Base-by-base conservation (phyloP, 2,888 invertebrate species). In the Eristalis pertinax region DNA sequence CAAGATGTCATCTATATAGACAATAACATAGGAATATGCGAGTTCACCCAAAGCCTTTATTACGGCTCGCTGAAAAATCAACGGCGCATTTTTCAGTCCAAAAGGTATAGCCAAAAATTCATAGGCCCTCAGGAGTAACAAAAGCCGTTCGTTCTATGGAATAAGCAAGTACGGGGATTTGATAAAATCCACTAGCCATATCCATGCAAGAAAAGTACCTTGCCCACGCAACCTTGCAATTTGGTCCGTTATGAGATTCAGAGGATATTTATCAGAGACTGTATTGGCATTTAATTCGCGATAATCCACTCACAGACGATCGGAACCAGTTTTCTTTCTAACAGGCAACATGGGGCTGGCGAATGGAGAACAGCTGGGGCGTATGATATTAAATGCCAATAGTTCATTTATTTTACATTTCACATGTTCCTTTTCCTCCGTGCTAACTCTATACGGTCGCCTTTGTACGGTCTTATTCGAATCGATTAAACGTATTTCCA, bases 1-100 rank as follows among this genome's bases (percentile, higher is more conserved):
- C 56, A 82, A 35, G 10, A 88, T 79, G 41, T 80, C 85, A 73
- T 85, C 88, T 69, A 88, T 77, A 74, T 88, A 85, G 29, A n/a
- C n/a, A n/a, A n/a, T n/a, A n/a, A 83, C 82, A 41, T 60, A 78
- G 0, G 78, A 64, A 58, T 80, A 41, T 11, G 62, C 76, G n/a
- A 86, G 60, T 13, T 83, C 76, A 32, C 83, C 83, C 5, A 88
- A 58, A 11, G 79, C 80, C 7, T 26, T 64, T 8, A 58, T 78
- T 22, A 68, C 29, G 10, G 43, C 63, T 1, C 69, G 43, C 32
- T 68, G 73, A 19, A 75, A 86, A 56, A 75, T 26, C 4, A 83
- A 70, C 8, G 70, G 65, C 10, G 79, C 79, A 68, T 87, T 82
- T 70, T 65, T 81, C 11, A 84, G 50, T 5, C 73, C 81, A 50